Evolutionary conservation across 2,797 vertebrate genomes (phyloP), one percentile per base, ranked within the genome.

Genomic region (Sebastes jordani): DNA sequence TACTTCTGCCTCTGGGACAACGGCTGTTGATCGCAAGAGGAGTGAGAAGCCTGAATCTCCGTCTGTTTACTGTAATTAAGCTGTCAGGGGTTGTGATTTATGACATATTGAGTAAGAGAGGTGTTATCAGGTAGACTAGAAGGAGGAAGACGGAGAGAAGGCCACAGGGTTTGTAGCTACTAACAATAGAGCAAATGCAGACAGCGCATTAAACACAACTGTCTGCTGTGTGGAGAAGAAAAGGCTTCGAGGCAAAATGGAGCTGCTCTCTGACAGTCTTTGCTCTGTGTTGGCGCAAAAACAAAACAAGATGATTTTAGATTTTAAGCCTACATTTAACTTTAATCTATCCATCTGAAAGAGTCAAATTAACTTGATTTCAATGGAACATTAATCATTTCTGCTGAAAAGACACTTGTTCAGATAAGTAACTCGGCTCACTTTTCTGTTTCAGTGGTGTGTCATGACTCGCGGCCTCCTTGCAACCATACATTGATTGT

Each of bases 61-160:
- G 74, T 91, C 78, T 95, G 95, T 96, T 96, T 95, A 94, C 94
- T 84, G 93, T 96, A 95, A 96, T 97, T 96, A 95, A 86, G 77
- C 84, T 96, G 95, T 96, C 95, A 91, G 29, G 52, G 25, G 22
- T 58, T 56, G 82, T 96, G 95, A 96, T 95, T 96, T 95, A 96
- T 94, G 92, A 92, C 58, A 46, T 85, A 90, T 93, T 95, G 95
- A 94, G 92, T 93, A 94, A 95, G 91, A 93, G 87, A 89, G 82
- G 86, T 91, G 85, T 93, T 95, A 91, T 95, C 89, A 86, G 72
- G 76, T 69, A 84, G 78, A 75, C 64, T 64, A 66, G 80, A 67
- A 86, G 60, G 71, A 87, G 74, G 75, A 76, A 82, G 82, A 81
- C 9, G 2, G 66, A 54, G 66, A 66, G 68, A 60, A 78, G 52